These are phyloP conservation scores for Stenoptilia bipunctidactyla DNA, from an alignment of 2,888 invertebrate species.

Conservation along the genomic window DNA sequence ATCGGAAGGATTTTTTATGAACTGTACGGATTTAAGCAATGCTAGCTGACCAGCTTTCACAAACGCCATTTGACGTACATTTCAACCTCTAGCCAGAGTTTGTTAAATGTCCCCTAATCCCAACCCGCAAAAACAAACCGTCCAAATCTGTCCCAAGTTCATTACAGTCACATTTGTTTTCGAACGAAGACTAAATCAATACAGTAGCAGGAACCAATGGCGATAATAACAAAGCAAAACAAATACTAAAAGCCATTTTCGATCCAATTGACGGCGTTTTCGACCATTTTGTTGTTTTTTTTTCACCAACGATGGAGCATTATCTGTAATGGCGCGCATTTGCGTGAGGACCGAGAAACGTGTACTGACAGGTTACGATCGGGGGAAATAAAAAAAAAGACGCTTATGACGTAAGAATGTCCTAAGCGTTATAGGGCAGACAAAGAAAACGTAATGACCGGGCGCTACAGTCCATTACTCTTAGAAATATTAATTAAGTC, in stretches of 20 bases:
- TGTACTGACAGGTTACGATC: not conserved
- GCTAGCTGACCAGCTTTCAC: too few species aligned
- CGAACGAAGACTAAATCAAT: not conserved
- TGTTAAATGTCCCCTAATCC: too few species aligned
- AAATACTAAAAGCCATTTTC: not conserved
- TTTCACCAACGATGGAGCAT: not conserved
- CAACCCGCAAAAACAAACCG: too few species aligned
- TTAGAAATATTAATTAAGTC: not conserved
- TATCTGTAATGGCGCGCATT: constrained; percentile 1
- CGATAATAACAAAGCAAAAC: constrained; percentile 1
- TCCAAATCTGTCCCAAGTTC: too few species aligned
- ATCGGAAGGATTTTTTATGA: too few species aligned
- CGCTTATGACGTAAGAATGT: not conserved
- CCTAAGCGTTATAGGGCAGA: not conserved
- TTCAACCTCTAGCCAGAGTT: too few species aligned
- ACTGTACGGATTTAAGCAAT: too few species aligned
- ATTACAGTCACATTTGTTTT: too few species aligned
- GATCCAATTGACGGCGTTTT: not conserved
- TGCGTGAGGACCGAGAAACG: not conserved
- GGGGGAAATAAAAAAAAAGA: not conserved
- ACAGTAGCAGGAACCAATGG: not conserved
- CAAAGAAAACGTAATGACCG: not conserved
- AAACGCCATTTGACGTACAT: too few species aligned
- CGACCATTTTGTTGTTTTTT: not conserved
- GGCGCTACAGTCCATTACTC: not conserved